phyloP scores from a whole-genome alignment of 2,888 invertebrate genomes.

The Polydrusus tereticollis region DNA sequence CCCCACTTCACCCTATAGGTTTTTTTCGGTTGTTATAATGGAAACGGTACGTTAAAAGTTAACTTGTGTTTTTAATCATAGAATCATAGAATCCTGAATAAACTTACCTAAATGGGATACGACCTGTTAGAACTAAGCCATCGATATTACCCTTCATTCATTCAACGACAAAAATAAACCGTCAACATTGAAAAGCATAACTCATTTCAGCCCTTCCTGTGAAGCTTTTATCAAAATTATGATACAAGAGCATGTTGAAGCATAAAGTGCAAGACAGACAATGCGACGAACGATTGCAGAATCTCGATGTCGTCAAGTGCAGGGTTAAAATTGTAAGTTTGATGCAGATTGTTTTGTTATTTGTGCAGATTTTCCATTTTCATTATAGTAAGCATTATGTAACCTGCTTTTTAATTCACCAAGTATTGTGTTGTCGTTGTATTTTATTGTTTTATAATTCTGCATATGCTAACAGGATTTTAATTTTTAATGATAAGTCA shows the following conservation, averaged over 20 bases:
- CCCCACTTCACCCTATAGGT: too few species aligned
- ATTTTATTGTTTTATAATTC: not conserved
- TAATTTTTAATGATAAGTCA: too few species aligned
- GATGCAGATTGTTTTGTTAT: slow-evolving; percentile 22
- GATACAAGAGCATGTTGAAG: slow-evolving; percentile 46
- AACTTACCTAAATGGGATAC: too few species aligned
- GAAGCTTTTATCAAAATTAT: slow-evolving; percentile 11
- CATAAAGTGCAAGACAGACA: slow-evolving; percentile 52
- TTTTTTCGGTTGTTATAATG: too few species aligned
- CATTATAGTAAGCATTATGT: not conserved
- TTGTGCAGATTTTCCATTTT: not conserved
- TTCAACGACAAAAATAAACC: not conserved
- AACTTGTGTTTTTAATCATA: too few species aligned
- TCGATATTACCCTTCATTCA: too few species aligned
- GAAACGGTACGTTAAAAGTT: too few species aligned
- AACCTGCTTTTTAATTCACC: not conserved
- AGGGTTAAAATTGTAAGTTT: slow-evolving; percentile 61
- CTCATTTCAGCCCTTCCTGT: slow-evolving; percentile 7
- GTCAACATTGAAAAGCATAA: slow-evolving; percentile 10
- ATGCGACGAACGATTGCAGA: slow-evolving; percentile 55
- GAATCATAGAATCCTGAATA: too few species aligned
- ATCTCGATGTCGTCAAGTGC: slow-evolving; percentile 58
- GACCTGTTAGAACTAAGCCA: too few species aligned
- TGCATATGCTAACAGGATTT: too few species aligned
- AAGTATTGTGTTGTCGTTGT: not conserved